A percentile compares a stretch with the other conserved stretches of the same genome.
These are phyloP conservation scores for Zaprionus vittiger DNA, from an alignment of 1,140 invertebrate species.

Conservation along the genomic window DNA sequence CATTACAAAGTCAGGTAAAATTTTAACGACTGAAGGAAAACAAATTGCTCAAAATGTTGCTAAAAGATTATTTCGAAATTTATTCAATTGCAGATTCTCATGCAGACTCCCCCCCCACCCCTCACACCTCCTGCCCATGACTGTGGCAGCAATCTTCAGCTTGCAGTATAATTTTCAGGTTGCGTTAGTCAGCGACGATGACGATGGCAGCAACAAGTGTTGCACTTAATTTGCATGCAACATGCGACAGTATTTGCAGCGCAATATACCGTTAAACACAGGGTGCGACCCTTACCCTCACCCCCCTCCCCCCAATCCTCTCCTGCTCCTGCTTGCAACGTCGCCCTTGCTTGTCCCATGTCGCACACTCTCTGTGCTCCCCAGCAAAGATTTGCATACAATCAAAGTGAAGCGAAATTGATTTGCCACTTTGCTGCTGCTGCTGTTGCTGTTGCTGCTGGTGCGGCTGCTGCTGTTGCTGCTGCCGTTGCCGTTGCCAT, in stretches of 20 bases:
- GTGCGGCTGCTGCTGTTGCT: not conserved
- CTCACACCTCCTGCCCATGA: not conserved
- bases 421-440: constrained; percentile 66
- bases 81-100: constrained; percentile 7
- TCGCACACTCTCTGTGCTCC: constrained; percentile 20
- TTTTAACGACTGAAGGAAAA: not conserved
- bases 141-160: not conserved
- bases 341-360: no score
- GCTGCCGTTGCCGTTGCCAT: not conserved
- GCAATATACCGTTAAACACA: constrained; percentile 17
- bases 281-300: not conserved
- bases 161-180: constrained; percentile 24
- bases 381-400: constrained; percentile 76
- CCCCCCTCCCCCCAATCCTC: not conserved
- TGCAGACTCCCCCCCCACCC: not conserved
- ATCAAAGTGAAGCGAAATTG: constrained; percentile 77
- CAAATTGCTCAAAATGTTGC: constrained; percentile 11
- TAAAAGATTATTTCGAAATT: constrained; percentile 6
- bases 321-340: not conserved
- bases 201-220: constrained; percentile 64
- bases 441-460: constrained; percentile 4
- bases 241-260: constrained; percentile 54
- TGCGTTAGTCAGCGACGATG: constrained; percentile 4
- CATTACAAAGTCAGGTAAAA: no score
- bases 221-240: constrained; percentile 79